A percentile compares a stretch with the other conserved stretches of the same genome.
phyloP scores from a whole-genome alignment of 2,113 vertebrate genomes.

The Corythoichthys haematopterus region DNA sequence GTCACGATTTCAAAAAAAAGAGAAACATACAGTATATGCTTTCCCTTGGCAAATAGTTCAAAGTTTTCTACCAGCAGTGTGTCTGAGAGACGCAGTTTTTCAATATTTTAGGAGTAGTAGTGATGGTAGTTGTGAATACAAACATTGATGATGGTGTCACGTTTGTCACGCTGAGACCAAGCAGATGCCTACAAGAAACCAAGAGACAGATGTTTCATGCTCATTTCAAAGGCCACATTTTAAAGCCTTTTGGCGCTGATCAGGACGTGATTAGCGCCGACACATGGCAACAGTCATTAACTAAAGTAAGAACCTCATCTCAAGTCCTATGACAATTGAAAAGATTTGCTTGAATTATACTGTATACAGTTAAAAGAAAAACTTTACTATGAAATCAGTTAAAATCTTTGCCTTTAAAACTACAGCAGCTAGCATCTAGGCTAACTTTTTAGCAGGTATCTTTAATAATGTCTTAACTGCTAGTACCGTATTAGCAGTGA shows the following conservation, averaged over 20 bases:
- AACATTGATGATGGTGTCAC: not conserved
- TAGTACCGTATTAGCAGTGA: too few relatives aligned
- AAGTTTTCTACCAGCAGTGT: constrained; percentile 29
- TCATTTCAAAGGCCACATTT: constrained; percentile 69
- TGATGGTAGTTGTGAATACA: not conserved
- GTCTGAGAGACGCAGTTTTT: constrained; percentile 13
- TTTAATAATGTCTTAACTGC: too few relatives aligned
- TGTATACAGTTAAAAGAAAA: not conserved
- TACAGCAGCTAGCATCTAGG: too few relatives aligned
- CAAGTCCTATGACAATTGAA: not conserved
- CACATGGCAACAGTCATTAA: constrained; percentile 46
- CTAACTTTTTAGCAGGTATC: too few relatives aligned
- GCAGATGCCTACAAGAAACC: constrained; percentile 47
- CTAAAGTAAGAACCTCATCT: constrained; percentile 10
- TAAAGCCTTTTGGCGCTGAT: constrained; percentile 61
- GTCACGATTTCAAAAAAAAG: constrained; percentile 52
- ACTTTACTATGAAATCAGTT: not conserved
- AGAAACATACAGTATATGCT: constrained; percentile 37
- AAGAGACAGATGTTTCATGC: constrained; percentile 62
- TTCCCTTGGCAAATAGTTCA: constrained; percentile 55
- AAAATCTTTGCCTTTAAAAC: too few relatives aligned
- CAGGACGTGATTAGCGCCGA: constrained; percentile 59
- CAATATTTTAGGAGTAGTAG: not conserved
- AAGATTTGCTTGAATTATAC: not conserved
- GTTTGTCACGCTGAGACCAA: constrained; percentile 21